phyloP scores from a whole-genome alignment of 2,113 vertebrate genomes.

The Mellivora capensis region DNA sequence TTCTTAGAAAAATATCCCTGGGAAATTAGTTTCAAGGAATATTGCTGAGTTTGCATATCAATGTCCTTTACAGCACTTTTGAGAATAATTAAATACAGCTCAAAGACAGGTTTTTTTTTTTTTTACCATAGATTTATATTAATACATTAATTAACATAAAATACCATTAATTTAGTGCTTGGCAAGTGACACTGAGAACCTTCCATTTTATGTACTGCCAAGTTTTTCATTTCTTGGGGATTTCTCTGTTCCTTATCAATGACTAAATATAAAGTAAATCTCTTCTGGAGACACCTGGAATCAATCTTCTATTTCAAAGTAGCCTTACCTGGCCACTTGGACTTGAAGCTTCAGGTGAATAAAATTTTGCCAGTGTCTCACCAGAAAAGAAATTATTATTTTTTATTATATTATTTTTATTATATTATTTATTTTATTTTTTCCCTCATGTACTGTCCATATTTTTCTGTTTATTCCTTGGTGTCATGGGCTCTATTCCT shows the following conservation, averaged over 20 bases:
- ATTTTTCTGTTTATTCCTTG: not conserved
- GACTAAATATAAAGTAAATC: not conserved
- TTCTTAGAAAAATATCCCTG: slow-evolving; percentile 6
- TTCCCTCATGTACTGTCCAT: accelerated
- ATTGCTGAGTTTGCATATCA: slow-evolving; percentile 64
- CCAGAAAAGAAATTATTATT: not conserved
- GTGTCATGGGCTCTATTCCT: not conserved
- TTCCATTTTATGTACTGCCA: not conserved
- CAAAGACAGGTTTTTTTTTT: slow-evolving; percentile 29
- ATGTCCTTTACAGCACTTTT: not conserved
- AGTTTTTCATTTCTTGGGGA: not conserved
- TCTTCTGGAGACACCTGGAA: not conserved
- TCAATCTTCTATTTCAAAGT: not conserved
- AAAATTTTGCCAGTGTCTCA: not conserved
- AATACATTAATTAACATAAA: slow-evolving; percentile 62
- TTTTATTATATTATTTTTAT: not conserved
- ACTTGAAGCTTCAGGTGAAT: not conserved
- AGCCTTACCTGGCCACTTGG: not conserved
- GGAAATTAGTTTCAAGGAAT: slow-evolving; percentile 55
- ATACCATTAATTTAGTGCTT: slow-evolving; percentile 37
- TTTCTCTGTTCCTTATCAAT: not conserved
- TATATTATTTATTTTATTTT: not conserved
- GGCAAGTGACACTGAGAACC: not conserved
- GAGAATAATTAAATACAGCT: slow-evolving; percentile 58
- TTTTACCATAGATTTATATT: slow-evolving; percentile 46